Evolutionary conservation across 2,888 invertebrate species (phyloP).

Genomic region (Leucoptera coffeella): DNA sequence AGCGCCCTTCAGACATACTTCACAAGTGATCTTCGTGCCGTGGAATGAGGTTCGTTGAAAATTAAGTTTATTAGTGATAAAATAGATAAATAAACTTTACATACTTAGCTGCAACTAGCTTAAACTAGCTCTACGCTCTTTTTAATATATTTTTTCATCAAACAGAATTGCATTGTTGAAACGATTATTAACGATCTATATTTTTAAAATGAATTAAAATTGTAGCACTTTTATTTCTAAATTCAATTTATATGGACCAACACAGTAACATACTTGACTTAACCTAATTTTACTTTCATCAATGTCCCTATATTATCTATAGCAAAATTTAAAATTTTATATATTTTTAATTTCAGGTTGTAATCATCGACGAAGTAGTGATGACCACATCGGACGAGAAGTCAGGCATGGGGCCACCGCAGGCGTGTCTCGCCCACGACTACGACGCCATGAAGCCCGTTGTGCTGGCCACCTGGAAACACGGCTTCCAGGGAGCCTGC

Average conservation of each 20-base stretch:
- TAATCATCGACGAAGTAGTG: conserved; percentile 82
- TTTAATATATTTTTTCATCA: too few species aligned
- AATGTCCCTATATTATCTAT: too few species aligned
- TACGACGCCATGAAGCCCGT: conserved; percentile 92
- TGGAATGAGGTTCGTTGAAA: conserved; percentile 76
- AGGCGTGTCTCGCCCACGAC: conserved; percentile 82
- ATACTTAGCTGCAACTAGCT: too few species aligned
- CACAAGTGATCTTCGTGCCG: conserved; percentile 85
- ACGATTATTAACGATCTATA: too few species aligned
- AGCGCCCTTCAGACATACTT: conserved; percentile 83
- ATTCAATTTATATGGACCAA: too few species aligned
- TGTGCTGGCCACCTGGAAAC: conserved; percentile 89
- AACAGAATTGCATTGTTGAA: too few species aligned
- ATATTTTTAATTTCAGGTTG: conserved; percentile 60
- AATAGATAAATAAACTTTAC: background rate
- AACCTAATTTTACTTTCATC: too few species aligned
- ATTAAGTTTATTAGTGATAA: background rate
- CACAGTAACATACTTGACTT: too few species aligned
- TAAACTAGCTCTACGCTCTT: too few species aligned
- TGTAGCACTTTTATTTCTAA: too few species aligned
- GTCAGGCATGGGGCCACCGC: conserved; percentile 56
- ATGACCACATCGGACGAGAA: conserved; percentile 82
- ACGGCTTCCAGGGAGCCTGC: conserved; percentile 92
- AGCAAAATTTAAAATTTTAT: too few species aligned
- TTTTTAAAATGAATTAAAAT: too few species aligned